Evolutionary conservation across 2,888 invertebrate genomes (phyloP), one percentile per base, ranked within the genome.

Genomic region (Xiphydria camelus): DNA sequence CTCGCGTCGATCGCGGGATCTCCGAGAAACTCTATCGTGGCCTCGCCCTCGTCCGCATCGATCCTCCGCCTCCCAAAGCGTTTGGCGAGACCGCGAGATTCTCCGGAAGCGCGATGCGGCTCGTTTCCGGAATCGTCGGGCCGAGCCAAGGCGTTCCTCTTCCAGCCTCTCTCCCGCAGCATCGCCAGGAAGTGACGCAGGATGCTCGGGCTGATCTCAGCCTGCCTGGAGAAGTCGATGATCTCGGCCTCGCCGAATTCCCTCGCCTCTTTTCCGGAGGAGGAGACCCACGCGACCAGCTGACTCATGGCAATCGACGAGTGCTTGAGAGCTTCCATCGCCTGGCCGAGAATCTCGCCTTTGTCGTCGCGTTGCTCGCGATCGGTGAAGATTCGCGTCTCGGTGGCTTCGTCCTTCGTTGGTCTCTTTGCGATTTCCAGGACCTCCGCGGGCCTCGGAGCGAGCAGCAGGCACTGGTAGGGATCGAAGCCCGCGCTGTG

Each of bases 281-380:
- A n/a, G n/a, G n/a, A n/a, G n/a, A n/a, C n/a, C 17, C 29, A 31
- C 37, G 38, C 15, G 17, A 38, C 21, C 7, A 31, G 17, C 17
- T 15, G 20, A 5, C 38, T 37, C 38, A 38, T 21, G 9, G 38
- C 37, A 9, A 38, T 37, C 4, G 44, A 44, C 17, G 44, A 44
- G 23, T 44, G 12, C 22, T 44, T 44, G 5, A 38, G 9, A 10
- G 44, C 38, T n/a, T 44, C 38, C 18, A 44, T 17, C 21, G 38
- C 22, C 31, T 39, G 26, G 1, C 9, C 15, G 7, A 44, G 17
- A 31, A 39, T 22, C 19, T 32, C 25, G 21, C 10, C 26, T 26
- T 26, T 9, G 20, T 44, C 17, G 18, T 39, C 31, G n/a, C n/a
- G n/a, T n/a, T n/a, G n/a, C n/a, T n/a, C n/a, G 4, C 17, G 15